Evolutionary conservation across 2,797 vertebrate species (phyloP).

Genomic region (Pristis pectinata): DNA sequence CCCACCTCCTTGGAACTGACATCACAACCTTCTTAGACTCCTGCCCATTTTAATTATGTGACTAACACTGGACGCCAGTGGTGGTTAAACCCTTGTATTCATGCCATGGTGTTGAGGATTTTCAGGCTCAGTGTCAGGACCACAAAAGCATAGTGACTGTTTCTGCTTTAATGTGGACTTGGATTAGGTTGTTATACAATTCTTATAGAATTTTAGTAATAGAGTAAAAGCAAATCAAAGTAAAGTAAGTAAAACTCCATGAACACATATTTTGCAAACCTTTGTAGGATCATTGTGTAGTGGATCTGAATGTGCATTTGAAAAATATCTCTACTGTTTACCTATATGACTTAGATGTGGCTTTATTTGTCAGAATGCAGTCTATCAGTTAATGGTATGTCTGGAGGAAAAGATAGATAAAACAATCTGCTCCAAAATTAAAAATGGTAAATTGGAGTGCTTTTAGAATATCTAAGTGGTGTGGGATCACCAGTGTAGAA

Average conservation of each 20-base stretch:
- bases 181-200: not conserved
- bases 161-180: not conserved
- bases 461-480: not conserved
- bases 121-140: not conserved
- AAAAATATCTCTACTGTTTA: not conserved
- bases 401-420: not conserved
- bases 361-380: not conserved
- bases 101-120: not conserved
- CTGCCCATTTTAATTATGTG: not conserved
- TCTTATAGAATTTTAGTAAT: not conserved
- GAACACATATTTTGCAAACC: not conserved
- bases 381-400: not conserved
- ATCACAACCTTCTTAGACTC: too few species aligned
- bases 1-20: not conserved
- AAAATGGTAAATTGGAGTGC: not conserved
- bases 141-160: not conserved
- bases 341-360: not conserved
- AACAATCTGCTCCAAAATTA: not conserved
- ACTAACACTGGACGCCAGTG: not conserved
- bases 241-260: not conserved
- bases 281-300: not conserved
- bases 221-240: not conserved
- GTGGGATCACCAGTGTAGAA: not conserved
- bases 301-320: not conserved
- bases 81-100: not conserved